Evolutionary conservation across 2,797 vertebrate genomes (phyloP).

Genomic region (Neosilurus hyrtlii): DNA sequence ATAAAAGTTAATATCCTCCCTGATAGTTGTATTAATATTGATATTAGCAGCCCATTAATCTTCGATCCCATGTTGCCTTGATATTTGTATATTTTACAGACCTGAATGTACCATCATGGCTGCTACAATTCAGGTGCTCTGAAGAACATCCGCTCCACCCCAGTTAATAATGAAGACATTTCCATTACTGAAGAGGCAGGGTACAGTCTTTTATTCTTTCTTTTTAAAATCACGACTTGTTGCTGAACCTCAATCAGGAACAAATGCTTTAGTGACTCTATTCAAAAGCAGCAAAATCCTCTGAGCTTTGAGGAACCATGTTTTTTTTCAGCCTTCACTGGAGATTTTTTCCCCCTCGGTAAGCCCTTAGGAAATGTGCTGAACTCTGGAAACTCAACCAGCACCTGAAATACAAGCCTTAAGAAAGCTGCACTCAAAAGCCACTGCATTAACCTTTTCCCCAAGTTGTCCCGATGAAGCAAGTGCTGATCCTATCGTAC

Average conservation of each 20-base stretch:
- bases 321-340: slow-evolving; percentile 32
- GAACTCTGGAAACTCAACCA: slow-evolving; percentile 65
- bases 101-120: slow-evolving; percentile 82
- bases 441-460: slow-evolving; percentile 41
- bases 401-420: slow-evolving; percentile 71
- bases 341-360: background rate
- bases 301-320: background rate
- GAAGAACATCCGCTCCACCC: slow-evolving; percentile 53
- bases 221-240: background rate
- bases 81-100: slow-evolving; percentile 72
- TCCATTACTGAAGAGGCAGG: slow-evolving; percentile 16
- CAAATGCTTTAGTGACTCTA: slow-evolving; percentile 5
- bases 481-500: slow-evolving; percentile 35
- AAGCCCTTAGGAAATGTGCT: background rate
- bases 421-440: slow-evolving; percentile 64
- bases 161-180: background rate
- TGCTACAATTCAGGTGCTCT: slow-evolving; percentile 81
- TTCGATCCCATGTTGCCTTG: background rate
- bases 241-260: slow-evolving; percentile 19
- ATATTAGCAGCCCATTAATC: background rate
- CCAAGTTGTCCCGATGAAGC: slow-evolving; percentile 15
- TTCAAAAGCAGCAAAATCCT: slow-evolving; percentile 3
- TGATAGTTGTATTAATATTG: background rate
- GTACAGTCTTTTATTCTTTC: background rate
- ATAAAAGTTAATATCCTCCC: background rate